A percentile compares a stretch with the other conserved stretches of the same genome.
These are phyloP conservation scores for Yponomeuta plumbellus DNA, from an alignment of 2,888 invertebrate genomes.

Conservation along the genomic window DNA sequence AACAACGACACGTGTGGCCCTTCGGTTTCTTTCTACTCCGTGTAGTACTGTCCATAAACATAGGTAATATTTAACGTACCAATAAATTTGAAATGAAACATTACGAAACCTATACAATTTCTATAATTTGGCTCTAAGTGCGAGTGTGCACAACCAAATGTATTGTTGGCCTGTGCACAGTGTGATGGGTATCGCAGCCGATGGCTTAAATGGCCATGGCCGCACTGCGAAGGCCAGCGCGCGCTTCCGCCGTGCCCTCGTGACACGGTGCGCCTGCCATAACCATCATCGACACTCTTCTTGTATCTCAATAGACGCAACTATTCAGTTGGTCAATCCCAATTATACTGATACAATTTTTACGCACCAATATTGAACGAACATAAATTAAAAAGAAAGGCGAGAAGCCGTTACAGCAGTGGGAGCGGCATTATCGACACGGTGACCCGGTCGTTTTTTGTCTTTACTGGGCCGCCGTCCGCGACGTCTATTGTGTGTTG, in stretches of 20 bases:
- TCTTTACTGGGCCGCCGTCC: constrained; percentile 31
- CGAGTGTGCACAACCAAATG: background rate
- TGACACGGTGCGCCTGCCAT: constrained; percentile 46
- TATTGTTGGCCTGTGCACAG: background rate
- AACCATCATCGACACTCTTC: background rate
- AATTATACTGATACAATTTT: background rate
- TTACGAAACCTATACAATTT: background rate
- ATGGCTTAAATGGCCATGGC: constrained; percentile 47
- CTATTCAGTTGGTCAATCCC: background rate
- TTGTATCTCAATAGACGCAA: too few relatives aligned
- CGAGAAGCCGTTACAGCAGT: constrained; percentile 35
- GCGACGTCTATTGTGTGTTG: constrained; percentile 33
- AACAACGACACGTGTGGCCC: constrained; percentile 44
- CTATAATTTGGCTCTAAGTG: background rate
- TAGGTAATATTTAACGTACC: background rate
- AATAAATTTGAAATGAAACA: background rate
- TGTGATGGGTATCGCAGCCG: background rate
- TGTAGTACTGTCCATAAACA: background rate
- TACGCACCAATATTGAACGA: background rate
- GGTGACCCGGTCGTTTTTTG: constrained; percentile 55
- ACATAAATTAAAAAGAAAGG: constrained; percentile 11
- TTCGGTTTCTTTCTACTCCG: background rate
- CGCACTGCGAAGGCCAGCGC: constrained; percentile 61
- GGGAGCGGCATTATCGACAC: constrained; percentile 30
- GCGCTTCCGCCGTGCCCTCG: constrained; percentile 67